Conservation (phyloP, 2,797 vertebrate genomes). For the Pogonophryne albipinna region DNA sequence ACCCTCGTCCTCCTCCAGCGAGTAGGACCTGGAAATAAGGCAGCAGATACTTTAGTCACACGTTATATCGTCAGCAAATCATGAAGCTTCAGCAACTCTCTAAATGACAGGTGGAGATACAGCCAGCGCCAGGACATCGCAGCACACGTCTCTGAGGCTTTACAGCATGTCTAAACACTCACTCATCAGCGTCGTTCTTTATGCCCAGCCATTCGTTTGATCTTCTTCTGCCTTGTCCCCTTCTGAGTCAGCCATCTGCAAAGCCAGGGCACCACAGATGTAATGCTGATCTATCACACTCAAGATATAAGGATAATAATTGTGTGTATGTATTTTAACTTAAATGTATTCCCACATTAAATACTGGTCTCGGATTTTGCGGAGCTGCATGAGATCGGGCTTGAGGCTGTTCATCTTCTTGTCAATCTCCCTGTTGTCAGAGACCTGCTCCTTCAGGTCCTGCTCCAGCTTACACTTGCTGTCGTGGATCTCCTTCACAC, state of each 20-base stretch:
- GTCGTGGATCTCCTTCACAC: slow-evolving; percentile 93
- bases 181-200: slow-evolving; percentile 96
- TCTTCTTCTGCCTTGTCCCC: slow-evolving; percentile 96
- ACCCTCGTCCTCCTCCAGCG: slow-evolving; percentile 89
- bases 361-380: slow-evolving; percentile 98
- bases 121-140: slow-evolving; percentile 4
- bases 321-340: background rate
- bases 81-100: background rate
- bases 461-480: slow-evolving; percentile 94
- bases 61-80: background rate
- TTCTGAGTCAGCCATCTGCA: slow-evolving; percentile 98
- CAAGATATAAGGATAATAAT: background rate
- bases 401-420: slow-evolving; percentile 99
- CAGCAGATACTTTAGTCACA: background rate
- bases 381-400: slow-evolving; percentile 97
- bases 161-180: slow-evolving; percentile 76
- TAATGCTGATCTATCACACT: background rate
- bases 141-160: background rate
- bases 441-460: slow-evolving; percentile 91
- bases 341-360: slow-evolving; percentile 89
- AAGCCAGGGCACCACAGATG: slow-evolving; percentile 32
- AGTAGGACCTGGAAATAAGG: slow-evolving; percentile 85
- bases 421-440: slow-evolving; percentile 94
- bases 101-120: slow-evolving; percentile 15
- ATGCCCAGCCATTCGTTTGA: slow-evolving; percentile 98